These are phyloP conservation scores for Atractosteus spatula DNA, from an alignment of 2,113 vertebrate species.

Conservation along the genomic window DNA sequence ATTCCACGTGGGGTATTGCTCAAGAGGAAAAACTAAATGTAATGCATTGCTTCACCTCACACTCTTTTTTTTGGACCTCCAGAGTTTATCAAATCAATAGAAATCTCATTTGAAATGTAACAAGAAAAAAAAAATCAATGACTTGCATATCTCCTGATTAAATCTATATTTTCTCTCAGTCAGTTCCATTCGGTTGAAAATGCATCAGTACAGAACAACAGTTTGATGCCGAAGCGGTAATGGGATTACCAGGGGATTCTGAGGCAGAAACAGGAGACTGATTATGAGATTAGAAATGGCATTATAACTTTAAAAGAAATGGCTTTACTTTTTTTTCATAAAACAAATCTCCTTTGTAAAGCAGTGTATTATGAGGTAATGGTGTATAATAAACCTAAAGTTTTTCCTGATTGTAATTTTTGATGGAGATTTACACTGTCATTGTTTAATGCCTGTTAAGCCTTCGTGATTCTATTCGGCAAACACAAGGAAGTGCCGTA, in stretches of 20 bases:
- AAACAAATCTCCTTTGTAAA: constrained; percentile 7
- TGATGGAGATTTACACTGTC: not conserved
- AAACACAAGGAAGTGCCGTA: not conserved
- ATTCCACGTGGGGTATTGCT: constrained; percentile 10
- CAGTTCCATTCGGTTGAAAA: constrained; percentile 9
- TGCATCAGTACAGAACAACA: constrained; percentile 27
- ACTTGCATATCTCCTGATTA: constrained; percentile 31
- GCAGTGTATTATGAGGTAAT: not conserved
- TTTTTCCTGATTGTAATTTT: not conserved
- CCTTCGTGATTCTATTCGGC: constrained; percentile 1
- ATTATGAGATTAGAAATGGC: constrained; percentile 42
- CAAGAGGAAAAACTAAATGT: constrained; percentile 3
- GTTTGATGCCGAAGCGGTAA: constrained; percentile 28
- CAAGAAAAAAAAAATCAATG: constrained; percentile 26
- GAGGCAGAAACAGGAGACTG: constrained; percentile 28
- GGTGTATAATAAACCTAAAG: not conserved
- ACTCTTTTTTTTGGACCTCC: not conserved
- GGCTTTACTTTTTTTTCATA: constrained; percentile 23
- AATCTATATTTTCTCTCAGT: constrained; percentile 22
- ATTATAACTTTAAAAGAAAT: constrained; percentile 34
- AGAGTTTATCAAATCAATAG: constrained; percentile 26
- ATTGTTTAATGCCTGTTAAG: not conserved
- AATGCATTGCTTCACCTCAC: not conserved
- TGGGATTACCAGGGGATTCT: constrained; percentile 41
- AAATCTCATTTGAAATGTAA: constrained; percentile 25